These are phyloP conservation scores for Hoplias malabaricus DNA, from an alignment of 2,113 vertebrate genomes.

Conservation along the genomic window DNA sequence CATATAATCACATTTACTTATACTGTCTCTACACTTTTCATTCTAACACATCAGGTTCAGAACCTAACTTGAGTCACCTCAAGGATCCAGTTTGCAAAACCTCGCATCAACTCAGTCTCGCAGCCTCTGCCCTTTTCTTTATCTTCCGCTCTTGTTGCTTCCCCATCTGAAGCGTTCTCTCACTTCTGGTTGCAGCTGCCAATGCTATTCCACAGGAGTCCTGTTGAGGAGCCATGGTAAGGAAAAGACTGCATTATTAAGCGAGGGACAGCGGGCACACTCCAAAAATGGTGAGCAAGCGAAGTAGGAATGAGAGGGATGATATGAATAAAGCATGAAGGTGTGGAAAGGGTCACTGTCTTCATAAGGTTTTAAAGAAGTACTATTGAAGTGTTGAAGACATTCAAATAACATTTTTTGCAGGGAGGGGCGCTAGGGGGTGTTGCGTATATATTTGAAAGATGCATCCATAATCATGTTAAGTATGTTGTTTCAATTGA, in stretches of 20 bases:
- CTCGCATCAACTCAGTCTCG: not conserved
- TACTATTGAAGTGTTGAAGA: too few relatives aligned
- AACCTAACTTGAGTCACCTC: not conserved
- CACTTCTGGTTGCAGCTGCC: not conserved
- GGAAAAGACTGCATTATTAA: constrained; percentile 21
- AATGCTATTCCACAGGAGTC: not conserved
- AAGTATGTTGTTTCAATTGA: too few relatives aligned
- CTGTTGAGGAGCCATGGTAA: not conserved
- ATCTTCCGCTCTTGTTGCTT: too few relatives aligned
- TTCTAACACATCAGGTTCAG: not conserved
- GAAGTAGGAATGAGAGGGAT: constrained; percentile 1
- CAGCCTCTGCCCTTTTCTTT: not conserved
- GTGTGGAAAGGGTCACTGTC: not conserved
- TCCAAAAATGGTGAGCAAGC: not conserved
- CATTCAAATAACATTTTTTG: too few relatives aligned
- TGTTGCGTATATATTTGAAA: too few relatives aligned
- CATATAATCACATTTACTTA: too few relatives aligned
- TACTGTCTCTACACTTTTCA: too few relatives aligned
- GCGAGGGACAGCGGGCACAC: not conserved
- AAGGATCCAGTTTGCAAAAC: not conserved
- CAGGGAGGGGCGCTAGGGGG: too few relatives aligned
- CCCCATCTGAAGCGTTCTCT: not conserved
- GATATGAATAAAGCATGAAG: constrained; percentile 20
- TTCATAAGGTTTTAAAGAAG: not conserved
- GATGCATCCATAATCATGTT: too few relatives aligned